Evolutionary conservation across 1,140 invertebrate genomes (phyloP), one percentile per base, ranked within the genome.

Genomic region (Hesperophylax magnus): DNA sequence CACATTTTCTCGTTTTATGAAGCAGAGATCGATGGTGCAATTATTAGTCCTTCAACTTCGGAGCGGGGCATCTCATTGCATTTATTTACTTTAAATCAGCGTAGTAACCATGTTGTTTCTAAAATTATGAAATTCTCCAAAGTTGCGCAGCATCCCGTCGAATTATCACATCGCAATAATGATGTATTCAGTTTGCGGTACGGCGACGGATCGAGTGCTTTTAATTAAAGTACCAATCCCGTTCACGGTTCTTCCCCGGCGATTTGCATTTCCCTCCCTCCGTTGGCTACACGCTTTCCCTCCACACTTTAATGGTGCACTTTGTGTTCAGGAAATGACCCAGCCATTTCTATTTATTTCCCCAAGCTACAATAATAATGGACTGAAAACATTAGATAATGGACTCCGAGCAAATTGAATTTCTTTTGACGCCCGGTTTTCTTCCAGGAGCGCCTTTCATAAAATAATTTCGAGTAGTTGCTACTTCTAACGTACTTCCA

Each of bases 321-420:
- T 65, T 65, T 65, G 24, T 17, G 24, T 24, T 31, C 18, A 17
- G 61, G 61, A 65, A 65, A 65, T 65, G 18, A 31, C 61, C 61
- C 39, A 18, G 61, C 61, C 61, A 31, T 65, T 27, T 24, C 61
- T 22, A 17, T 58, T 58, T 58, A 58, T 58, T 58, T 22, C 20
- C 56, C 56, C 20, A 18, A 5, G 18, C 61, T 24, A 24, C 61
- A 15, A 20, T 17, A 65, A 20, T 24, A 47, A 47, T 27, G 15
- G 3, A 69, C 24, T 52, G 24, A 8, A 53, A 22, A 67, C 17
- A 72, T 54, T 20, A 18, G 47, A 72, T 72, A 52, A 72, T 72
- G 47, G 47, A 53, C 39, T 20, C 39, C 9, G n/a, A 72, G n/a
- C 69, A 72, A 67, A 72, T 72, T 72, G 69, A 72, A 72, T 72